Conservation (phyloP, 2,113 vertebrate species). For the Dipodomys stephensi region DNA sequence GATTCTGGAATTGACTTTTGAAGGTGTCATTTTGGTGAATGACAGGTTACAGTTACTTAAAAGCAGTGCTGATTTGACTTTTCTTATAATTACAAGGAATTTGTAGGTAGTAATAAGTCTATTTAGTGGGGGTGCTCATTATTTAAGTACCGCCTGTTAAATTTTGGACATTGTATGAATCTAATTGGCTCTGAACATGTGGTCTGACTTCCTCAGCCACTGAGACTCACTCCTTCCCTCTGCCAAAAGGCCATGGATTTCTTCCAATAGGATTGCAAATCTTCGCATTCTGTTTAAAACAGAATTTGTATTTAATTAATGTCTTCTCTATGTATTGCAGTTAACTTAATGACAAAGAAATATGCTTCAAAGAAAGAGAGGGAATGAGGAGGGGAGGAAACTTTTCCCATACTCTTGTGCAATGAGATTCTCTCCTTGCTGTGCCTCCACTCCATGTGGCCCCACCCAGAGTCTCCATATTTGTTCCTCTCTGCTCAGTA, state of each 20-base stretch:
- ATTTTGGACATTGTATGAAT: constrained; percentile 2
- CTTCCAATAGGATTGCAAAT: constrained; percentile 16
- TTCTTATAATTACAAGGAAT: constrained; percentile 34
- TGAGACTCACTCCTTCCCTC: constrained; percentile 31
- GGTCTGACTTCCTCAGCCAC: neutral
- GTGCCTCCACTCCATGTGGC: neutral
- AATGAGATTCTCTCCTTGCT: neutral
- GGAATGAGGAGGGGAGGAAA: neutral
- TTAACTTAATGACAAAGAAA: constrained; percentile 65
- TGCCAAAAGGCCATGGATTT: neutral
- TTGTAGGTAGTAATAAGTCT: constrained; percentile 53
- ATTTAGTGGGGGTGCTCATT: constrained; percentile 4
- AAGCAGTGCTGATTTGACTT: too few species aligned
- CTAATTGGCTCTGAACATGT: constrained; percentile 52
- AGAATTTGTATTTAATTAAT: constrained; percentile 57
- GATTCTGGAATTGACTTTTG: constrained; percentile 75
- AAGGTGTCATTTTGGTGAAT: constrained; percentile 68
- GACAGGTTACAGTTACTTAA: constrained; percentile 39
- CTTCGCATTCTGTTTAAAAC: constrained; percentile 31
- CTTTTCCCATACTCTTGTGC: neutral
- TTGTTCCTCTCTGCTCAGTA: neutral
- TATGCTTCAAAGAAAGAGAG: constrained; percentile 47
- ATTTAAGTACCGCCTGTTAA: constrained; percentile 53
- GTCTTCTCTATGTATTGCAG: constrained; percentile 52
- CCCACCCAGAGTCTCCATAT: neutral